These are phyloP conservation scores for Echinometra lucunter DNA, from an alignment of 53 echinoderm and acorn worm species.

Conservation along the genomic window DNA sequence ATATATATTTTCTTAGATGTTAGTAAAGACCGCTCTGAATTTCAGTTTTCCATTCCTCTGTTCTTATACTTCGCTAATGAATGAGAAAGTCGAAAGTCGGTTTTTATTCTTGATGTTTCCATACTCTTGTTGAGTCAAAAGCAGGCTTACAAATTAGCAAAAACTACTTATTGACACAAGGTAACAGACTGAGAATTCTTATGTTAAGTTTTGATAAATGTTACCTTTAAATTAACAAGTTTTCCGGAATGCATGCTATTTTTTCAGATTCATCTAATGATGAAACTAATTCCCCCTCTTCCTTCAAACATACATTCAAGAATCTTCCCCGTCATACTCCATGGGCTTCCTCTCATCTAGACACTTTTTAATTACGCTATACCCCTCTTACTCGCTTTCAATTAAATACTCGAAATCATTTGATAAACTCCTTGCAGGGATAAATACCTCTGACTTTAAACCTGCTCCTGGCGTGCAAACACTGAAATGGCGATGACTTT, in stretches of 20 bases:
- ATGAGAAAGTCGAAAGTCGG: too few relatives aligned
- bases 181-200: neutral
- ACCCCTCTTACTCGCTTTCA: slow-evolving; percentile 36
- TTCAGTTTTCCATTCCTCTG: too few relatives aligned
- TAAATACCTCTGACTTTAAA: neutral
- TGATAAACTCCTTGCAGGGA: neutral
- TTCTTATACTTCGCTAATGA: too few relatives aligned
- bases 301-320: neutral
- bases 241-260: neutral
- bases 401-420: slow-evolving; percentile 44
- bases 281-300: neutral
- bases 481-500: slow-evolving; percentile 58
- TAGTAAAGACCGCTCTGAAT: too few relatives aligned
- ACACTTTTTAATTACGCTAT: slow-evolving; percentile 45
- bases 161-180: too few relatives aligned
- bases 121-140: too few relatives aligned
- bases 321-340: neutral
- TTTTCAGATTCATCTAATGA: neutral
- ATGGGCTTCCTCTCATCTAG: neutral
- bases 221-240: neutral
- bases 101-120: too few relatives aligned
- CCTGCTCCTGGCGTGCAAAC: slow-evolving; percentile 44
- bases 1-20: too few relatives aligned
- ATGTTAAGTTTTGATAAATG: neutral
- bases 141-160: too few relatives aligned